phyloP scores from a whole-genome alignment of 2,888 invertebrate species.

The Panopea generosa region DNA sequence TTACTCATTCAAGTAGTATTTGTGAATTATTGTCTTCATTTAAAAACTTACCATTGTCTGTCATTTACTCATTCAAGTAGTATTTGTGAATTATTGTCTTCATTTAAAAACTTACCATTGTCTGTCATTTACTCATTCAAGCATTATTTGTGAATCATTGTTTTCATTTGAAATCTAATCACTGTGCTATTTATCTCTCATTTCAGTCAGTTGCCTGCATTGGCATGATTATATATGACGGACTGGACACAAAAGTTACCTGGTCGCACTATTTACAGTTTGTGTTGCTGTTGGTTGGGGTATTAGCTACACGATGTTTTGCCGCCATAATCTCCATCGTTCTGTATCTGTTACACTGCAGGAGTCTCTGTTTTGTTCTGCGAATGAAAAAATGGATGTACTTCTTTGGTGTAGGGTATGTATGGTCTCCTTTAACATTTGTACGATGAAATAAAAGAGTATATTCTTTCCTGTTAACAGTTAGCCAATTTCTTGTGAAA shows the following conservation, averaged over 20 bases:
- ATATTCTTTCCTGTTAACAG: not conserved
- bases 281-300: slow-evolving; percentile 89
- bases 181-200: not conserved
- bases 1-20: too few species aligned
- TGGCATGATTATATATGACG: slow-evolving; percentile 91
- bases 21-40: too few species aligned
- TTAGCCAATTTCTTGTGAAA: too few species aligned
- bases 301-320: slow-evolving; percentile 94
- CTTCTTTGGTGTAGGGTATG: slow-evolving; percentile 84
- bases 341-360: slow-evolving; percentile 92
- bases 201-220: slow-evolving; percentile 84
- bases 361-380: slow-evolving; percentile 93
- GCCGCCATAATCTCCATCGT: slow-evolving; percentile 93
- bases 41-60: too few species aligned
- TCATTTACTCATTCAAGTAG: too few species aligned
- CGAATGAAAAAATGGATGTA: slow-evolving; percentile 87
- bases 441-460: not conserved
- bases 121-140: too few species aligned
- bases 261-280: slow-evolving; percentile 92
- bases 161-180: too few species aligned
- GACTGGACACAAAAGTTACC: slow-evolving; percentile 74
- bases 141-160: too few species aligned
- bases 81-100: too few species aligned
- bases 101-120: too few species aligned
- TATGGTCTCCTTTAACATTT: too few species aligned